Conservation (phyloP, 2,797 vertebrate species). For the Dallia pectoralis region DNA sequence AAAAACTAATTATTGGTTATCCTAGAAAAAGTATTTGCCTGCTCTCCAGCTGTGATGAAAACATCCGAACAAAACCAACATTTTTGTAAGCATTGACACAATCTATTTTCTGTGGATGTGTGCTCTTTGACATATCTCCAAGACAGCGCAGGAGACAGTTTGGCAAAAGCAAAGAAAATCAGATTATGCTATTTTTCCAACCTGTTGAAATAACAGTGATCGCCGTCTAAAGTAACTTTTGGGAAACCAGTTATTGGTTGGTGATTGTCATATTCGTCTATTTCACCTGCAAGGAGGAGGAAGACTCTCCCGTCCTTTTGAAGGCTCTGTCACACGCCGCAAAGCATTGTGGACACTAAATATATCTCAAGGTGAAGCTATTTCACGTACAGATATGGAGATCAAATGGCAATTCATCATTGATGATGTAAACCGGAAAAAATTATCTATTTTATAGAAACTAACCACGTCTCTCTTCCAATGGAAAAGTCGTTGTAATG, state of each 20-base stretch:
- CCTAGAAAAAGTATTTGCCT: slow-evolving; percentile 50
- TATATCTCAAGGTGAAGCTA: slow-evolving; percentile 27
- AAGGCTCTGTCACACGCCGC: slow-evolving; percentile 26
- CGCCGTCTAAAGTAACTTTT: too few relatives aligned
- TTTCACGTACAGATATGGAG: slow-evolving; percentile 59
- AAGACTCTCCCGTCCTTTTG: slow-evolving; percentile 26
- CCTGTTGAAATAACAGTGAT: too few relatives aligned
- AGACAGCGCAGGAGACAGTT: slow-evolving; percentile 44
- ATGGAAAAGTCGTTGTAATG: slow-evolving; percentile 24
- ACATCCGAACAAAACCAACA: slow-evolving; percentile 17
- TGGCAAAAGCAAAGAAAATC: too few relatives aligned
- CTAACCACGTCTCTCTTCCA: slow-evolving; percentile 34
- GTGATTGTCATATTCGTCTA: slow-evolving; percentile 69
- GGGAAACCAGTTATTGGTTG: neutral
- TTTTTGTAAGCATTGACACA: neutral
- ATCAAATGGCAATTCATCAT: slow-evolving; percentile 44
- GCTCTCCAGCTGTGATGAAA: slow-evolving; percentile 12
- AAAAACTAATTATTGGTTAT: slow-evolving; percentile 52
- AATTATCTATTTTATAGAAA: slow-evolving; percentile 44
- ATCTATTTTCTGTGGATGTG: neutral
- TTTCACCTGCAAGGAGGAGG: slow-evolving; percentile 53
- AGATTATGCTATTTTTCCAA: too few relatives aligned
- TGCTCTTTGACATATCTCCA: slow-evolving; percentile 26
- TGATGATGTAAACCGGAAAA: slow-evolving; percentile 56
- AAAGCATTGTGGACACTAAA: slow-evolving; percentile 35